Conservation (phyloP, 2,797 vertebrate species). For the Bradypodion pumilum region DNA sequence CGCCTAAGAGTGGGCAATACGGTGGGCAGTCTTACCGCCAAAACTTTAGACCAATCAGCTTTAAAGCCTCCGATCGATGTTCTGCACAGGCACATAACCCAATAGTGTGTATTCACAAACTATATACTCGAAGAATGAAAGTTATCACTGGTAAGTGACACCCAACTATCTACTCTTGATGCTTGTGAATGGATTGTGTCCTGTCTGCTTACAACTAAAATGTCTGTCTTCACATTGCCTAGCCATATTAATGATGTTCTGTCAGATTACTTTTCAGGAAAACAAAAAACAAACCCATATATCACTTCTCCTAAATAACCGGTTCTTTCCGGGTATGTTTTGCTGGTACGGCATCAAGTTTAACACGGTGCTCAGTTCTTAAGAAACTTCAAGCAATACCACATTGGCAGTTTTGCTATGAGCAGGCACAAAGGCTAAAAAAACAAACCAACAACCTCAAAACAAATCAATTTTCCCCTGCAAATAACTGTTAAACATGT, state of each 20-base stretch:
- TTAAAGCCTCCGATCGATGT: too few relatives aligned
- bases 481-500: background rate
- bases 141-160: too few relatives aligned
- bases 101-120: too few relatives aligned
- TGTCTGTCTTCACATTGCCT: background rate
- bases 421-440: background rate
- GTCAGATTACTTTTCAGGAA: background rate
- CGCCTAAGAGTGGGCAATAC: too few relatives aligned
- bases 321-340: background rate
- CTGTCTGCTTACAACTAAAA: background rate
- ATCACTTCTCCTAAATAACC: background rate
- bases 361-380: background rate
- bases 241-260: background rate
- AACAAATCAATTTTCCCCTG: slow-evolving; percentile 20
- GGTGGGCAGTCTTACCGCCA: too few relatives aligned
- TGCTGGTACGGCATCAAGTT: background rate
- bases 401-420: slow-evolving; percentile 12
- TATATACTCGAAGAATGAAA: too few relatives aligned
- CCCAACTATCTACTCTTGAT: too few relatives aligned
- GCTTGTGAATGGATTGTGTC: background rate
- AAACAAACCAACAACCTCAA: too few relatives aligned
- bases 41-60: too few relatives aligned
- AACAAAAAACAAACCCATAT: background rate
- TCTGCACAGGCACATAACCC: too few relatives aligned
- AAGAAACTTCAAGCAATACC: background rate